Conservation (phyloP, 2,113 vertebrate species). For the Hymenochirus boettgeri region DNA sequence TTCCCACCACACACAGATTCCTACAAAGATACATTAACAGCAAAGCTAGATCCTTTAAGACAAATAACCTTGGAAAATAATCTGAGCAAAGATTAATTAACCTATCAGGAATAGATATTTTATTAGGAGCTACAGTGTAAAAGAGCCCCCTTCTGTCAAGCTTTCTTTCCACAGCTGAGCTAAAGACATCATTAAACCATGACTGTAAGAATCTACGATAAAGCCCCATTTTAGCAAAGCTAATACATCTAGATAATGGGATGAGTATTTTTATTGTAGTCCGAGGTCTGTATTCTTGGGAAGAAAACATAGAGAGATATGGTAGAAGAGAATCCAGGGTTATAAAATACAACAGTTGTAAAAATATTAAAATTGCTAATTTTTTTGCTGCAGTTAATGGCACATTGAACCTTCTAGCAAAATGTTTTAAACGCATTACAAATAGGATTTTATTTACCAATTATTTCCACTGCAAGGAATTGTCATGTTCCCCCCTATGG, state of each 20-base stretch:
- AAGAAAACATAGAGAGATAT: constrained; percentile 8
- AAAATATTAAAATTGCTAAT: not conserved
- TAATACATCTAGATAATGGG: constrained; percentile 13
- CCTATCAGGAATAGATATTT: constrained; percentile 26
- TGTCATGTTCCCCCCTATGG: not conserved
- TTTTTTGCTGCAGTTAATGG: too few species aligned
- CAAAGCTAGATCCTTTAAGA: constrained; percentile 4
- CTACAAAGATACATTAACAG: not conserved
- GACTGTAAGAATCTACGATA: constrained; percentile 7
- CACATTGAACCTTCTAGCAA: too few species aligned
- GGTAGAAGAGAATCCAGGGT: not conserved
- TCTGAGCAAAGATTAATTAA: constrained; percentile 27
- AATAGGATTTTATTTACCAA: not conserved
- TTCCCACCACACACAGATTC: not conserved
- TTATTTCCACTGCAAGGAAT: not conserved
- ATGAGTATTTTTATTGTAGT: constrained; percentile 20
- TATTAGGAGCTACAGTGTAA: not conserved
- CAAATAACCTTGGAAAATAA: constrained; percentile 3
- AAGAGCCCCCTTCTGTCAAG: constrained; percentile 8
- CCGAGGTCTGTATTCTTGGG: constrained; percentile 2
- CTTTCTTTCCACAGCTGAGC: constrained; percentile 28
- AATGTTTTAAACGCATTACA: too few species aligned
- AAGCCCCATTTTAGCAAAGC: constrained; percentile 7
- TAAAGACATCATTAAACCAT: constrained; percentile 17
- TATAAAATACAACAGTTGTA: not conserved